Conservation (phyloP, 2,797 vertebrate genomes). For the Pseudochirops cupreus region DNA sequence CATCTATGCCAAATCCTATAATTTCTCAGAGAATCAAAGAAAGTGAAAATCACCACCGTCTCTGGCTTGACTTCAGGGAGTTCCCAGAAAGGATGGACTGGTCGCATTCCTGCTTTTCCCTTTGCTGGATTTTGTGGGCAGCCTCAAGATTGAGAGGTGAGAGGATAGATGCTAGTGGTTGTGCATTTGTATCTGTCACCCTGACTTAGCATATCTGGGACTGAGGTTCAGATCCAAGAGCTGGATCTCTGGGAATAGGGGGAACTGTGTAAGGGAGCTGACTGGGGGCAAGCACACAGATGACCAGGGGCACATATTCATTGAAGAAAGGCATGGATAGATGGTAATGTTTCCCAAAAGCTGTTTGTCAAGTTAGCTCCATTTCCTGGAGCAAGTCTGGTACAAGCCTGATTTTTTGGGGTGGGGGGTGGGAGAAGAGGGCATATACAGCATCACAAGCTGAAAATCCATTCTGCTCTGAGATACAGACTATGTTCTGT, state of each 20-base stretch:
- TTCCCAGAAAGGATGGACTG: slow-evolving; percentile 62
- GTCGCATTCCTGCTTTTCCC: slow-evolving; percentile 53
- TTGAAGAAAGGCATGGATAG: neutral
- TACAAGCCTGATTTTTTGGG: neutral
- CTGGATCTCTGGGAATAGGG: neutral
- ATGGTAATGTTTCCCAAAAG: neutral
- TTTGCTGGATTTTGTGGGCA: slow-evolving; percentile 75
- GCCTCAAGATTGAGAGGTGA: slow-evolving; percentile 72
- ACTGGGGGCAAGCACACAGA: neutral
- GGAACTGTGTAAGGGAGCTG: neutral
- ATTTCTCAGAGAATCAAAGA: neutral
- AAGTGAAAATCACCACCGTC: neutral
- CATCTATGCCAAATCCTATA: neutral
- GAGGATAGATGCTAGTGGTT: neutral
- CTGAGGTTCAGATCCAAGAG: too few relatives aligned
- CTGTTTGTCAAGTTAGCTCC: neutral
- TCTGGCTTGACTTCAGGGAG: neutral
- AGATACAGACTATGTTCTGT: neutral
- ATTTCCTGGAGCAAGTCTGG: neutral
- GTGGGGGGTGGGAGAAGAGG: neutral
- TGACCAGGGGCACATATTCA: neutral
- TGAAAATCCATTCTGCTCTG: neutral
- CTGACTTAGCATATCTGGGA: neutral
- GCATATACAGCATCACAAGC: neutral
- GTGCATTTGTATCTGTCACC: neutral